Base-by-base conservation (phyloP, 2,888 invertebrate species). In the Dryocosmus kuriphilus region DNA sequence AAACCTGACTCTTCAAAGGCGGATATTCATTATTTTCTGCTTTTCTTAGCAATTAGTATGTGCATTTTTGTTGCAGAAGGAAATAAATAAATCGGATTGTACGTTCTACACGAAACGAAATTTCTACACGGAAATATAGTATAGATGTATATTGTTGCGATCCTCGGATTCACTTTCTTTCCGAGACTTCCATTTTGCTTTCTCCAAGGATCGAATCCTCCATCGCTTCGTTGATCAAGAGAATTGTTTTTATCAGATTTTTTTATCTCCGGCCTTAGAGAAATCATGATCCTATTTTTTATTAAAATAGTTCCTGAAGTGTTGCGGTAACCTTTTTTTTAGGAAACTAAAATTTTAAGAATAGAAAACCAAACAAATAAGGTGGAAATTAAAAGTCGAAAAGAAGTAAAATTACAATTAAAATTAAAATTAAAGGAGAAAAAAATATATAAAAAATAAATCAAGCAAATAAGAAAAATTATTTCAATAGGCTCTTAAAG, bases 151-250 rank as follows among this genome's bases (percentile, higher is more conserved):
- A 60, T 61, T 38, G 35, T 60, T 61, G 35, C 51, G 38, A 71
- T 74, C 60, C 57, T 62, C 27, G 57, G 85, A 85, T 87, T 88
- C 84, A 83, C 88, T 88, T 88, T 88, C 87, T 85, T 88, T 80
- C 84, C 83, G 77, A 83, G 82, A 84, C 85, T 84, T 86, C 81
- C 82, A 77, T 81, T 81, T 82, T 83, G 82, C 88, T 88, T 88
- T 88, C 87, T 86, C 88, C 86, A 80, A 73, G 80, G 80, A 74
- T 76, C 74, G 73, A 79, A 71, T 71, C 82, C 79, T 81, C 81
- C 77, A 79, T 62, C 82, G 83, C 76, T 77, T 79, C 80, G 79
- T 60, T 77, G 76, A 76, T 75, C 76, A 79, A 76, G 73, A 76
- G 78, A 79, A 77, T 24, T 73, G 67, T 77, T 78, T 62, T 79